Evolutionary conservation across 2,888 invertebrate genomes (phyloP).

Genomic region (Drosophila ezoana): DNA sequence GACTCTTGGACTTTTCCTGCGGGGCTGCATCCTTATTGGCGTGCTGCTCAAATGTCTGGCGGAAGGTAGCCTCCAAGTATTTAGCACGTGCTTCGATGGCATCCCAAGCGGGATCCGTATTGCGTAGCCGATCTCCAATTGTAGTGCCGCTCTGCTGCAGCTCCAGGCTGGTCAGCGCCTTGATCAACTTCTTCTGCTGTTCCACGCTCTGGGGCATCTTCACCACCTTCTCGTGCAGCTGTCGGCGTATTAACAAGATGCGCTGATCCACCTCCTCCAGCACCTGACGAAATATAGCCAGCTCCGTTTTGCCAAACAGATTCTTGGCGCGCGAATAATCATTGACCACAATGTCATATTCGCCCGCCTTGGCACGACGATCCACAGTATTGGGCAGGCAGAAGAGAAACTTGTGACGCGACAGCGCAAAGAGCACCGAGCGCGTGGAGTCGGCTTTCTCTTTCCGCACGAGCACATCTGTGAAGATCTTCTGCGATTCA

Average conservation of each 20-base stretch:
- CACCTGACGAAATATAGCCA: slow-evolving; percentile 94
- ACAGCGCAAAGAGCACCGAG: slow-evolving; percentile 96
- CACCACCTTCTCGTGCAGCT: slow-evolving; percentile 92
- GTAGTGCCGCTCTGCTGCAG: slow-evolving; percentile 84
- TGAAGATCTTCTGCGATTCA: slow-evolving; percentile 96
- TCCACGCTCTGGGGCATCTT: slow-evolving; percentile 96
- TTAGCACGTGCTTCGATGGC: slow-evolving; percentile 94
- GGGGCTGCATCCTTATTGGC: slow-evolving; percentile 78
- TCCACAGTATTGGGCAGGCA: slow-evolving; percentile 98
- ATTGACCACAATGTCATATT: slow-evolving; percentile 98
- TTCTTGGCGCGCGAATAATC: slow-evolving; percentile 98
- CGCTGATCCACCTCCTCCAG: slow-evolving; percentile 96
- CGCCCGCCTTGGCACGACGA: slow-evolving; percentile 95
- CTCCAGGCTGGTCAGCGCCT: slow-evolving; percentile 91
- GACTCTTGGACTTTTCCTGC: slow-evolving; percentile 82
- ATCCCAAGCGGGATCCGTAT: slow-evolving; percentile 98
- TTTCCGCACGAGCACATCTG: slow-evolving; percentile 95
- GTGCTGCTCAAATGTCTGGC: slow-evolving; percentile 83
- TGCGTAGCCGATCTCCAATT: slow-evolving; percentile 82
- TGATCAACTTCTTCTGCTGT: slow-evolving; percentile 97
- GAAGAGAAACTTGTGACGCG: slow-evolving; percentile 96
- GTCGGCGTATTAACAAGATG: slow-evolving; percentile 92
- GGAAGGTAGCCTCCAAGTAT: slow-evolving; percentile 87
- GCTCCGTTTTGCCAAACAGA: slow-evolving; percentile 96
- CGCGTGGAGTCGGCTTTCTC: slow-evolving; percentile 98